Base-by-base conservation (phyloP, 2,797 vertebrate species). In the Phalanger gymnotis region DNA sequence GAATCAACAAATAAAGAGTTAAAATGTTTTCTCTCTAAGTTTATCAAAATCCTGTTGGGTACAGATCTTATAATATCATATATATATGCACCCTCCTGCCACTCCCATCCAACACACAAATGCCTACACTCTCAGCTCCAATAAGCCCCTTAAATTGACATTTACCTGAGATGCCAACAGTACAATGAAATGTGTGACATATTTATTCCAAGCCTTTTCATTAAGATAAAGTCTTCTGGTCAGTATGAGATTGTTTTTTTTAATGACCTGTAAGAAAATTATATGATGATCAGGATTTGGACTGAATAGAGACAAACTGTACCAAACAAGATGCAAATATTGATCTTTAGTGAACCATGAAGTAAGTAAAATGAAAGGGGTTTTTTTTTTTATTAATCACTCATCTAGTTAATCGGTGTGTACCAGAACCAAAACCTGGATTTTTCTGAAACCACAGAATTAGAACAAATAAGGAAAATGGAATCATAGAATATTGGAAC, bases 191-290 rank as follows among this genome's bases (percentile, higher is more conserved):
- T 99, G 99, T 92, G 99, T 98, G 55, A 99, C 98, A 13, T 98
- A 94, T 94, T 98, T 98, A 95, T 93, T 98, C 99, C 99, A 99
- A 93, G 97, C 97, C 98, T 99, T 99, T 97, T 99, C 99, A 95
- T 97, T 98, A 66, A 98, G 57, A 91, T 99, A 98, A 66, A 99
- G 98, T 95, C 94, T 98, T 95, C 94, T 98, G 95, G 99, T 98
- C 96, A 99, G 55, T 34, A 98, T 98, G 92, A 99, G 98, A 95
- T 98, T 98, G 97, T 99, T 99, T 95, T 98, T 98, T 94, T 98
- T 98, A 97, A 99, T 99, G 96, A 99, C 98, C 99, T 99, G 98
- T 94, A 98, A 98, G 95, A 94, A 96, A 73, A 5, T 31, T n/a
- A 34, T 92, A 95, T 58, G 95, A 87, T 87, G 61, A 95, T 98